These are phyloP conservation scores for Synergus japonicus DNA, from an alignment of 2,888 invertebrate species.

Conservation along the genomic window DNA sequence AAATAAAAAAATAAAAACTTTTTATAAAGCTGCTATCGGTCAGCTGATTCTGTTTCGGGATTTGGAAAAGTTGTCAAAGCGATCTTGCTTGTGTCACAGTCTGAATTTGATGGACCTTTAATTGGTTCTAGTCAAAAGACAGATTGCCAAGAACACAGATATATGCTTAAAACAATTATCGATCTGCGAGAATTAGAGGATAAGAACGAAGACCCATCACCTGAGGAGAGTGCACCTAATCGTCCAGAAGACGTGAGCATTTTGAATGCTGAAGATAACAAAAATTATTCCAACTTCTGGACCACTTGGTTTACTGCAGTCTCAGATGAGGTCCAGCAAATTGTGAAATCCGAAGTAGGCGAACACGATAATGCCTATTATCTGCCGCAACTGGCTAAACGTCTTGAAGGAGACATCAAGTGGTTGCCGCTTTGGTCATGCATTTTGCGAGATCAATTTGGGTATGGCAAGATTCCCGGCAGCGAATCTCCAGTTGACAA, in stretches of 20 bases:
- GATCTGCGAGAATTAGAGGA: too few species aligned
- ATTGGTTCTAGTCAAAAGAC: neutral
- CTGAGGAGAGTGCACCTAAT: too few species aligned
- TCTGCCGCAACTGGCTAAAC: neutral
- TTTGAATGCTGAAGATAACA: too few species aligned
- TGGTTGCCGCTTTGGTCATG: constrained; percentile 47
- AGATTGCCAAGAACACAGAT: too few species aligned
- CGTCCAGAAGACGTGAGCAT: too few species aligned
- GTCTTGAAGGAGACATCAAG: neutral
- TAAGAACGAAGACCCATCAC: too few species aligned
- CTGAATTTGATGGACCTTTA: neutral
- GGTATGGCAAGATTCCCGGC: constrained; percentile 48
- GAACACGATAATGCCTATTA: neutral
- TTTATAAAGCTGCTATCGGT: neutral
- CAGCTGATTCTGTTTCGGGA: neutral
- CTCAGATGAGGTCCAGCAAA: too few species aligned
- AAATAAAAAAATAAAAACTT: neutral
- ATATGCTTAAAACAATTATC: too few species aligned
- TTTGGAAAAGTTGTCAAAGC: neutral
- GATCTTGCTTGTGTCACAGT: neutral
- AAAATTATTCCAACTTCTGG: too few species aligned
- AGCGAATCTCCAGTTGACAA: too few species aligned
- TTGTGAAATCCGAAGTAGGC: neutral
- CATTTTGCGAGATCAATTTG: constrained; percentile 42
- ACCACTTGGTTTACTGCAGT: too few species aligned